Evolutionary conservation across 37 sponge, comb jelly and placozoan genomes (phyloP).

Genomic region (Haliclona indistincta): DNA sequence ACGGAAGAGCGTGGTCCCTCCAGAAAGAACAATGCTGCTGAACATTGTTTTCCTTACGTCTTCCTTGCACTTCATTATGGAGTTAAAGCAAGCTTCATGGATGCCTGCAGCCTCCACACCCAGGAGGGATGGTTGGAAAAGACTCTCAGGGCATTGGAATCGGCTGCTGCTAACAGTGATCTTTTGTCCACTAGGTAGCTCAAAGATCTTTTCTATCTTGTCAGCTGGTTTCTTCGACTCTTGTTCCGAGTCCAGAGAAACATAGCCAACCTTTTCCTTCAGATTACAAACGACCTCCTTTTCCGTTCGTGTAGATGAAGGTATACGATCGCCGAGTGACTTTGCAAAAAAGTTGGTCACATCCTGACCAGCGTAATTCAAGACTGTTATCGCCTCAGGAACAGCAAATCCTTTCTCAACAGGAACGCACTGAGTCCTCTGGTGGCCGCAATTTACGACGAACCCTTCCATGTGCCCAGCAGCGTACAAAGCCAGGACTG

Average conservation of each 20-base stretch:
- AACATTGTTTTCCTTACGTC: slow-evolving; percentile 99
- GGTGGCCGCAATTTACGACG: slow-evolving; percentile 99
- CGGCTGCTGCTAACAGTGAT: slow-evolving; percentile 99
- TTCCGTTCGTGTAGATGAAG: slow-evolving; percentile 89
- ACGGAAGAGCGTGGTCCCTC: slow-evolving; percentile 98
- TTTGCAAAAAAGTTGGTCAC: slow-evolving; percentile 99
- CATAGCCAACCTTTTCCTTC: slow-evolving; percentile 98
- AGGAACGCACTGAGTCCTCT: slow-evolving; percentile 98
- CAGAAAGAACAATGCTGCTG: slow-evolving; percentile 97
- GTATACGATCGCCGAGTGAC: too few species aligned
- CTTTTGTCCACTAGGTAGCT: slow-evolving; percentile 99
- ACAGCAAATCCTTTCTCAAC: slow-evolving; percentile 99
- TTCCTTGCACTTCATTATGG: slow-evolving; percentile 99
- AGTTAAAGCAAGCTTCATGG: slow-evolving; percentile 97
- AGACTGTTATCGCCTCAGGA: slow-evolving; percentile 97
- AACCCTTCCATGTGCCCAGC: slow-evolving; percentile 98
- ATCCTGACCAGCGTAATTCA: slow-evolving; percentile 98
- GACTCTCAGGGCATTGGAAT: slow-evolving; percentile 89
- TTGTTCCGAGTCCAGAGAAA: slow-evolving; percentile 99
- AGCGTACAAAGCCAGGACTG: slow-evolving; percentile 98
- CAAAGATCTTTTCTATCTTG: slow-evolving; percentile 99
- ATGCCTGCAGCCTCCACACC: slow-evolving; percentile 98
- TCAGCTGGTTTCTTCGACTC: slow-evolving; percentile 90
- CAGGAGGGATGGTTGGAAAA: slow-evolving; percentile 90
- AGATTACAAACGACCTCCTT: slow-evolving; percentile 96